Base-by-base conservation (phyloP, 2,113 vertebrate genomes). In the Neopipo cinnamomea region DNA sequence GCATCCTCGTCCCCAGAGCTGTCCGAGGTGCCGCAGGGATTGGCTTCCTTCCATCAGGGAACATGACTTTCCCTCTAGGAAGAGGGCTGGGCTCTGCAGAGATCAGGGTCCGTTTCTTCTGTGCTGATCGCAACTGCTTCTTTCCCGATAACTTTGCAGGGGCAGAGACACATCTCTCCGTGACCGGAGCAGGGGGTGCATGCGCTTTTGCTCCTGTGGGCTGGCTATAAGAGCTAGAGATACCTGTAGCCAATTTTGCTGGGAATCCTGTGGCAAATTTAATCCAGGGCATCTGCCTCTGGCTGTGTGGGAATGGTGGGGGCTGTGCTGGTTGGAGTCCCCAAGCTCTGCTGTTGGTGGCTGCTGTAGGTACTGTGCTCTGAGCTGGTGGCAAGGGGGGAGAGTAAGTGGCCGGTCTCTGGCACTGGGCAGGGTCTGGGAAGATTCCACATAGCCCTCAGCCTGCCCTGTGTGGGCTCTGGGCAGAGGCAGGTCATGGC, bases 151-250 rank as follows among this genome's bases (percentile, higher is more conserved):
- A 5, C 49, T 76, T 55, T 53, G 66, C 66, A 76, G 70, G 56
- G 35, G 22, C 35, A 50, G 24, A 47, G 33, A 53, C 42, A 21
- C 2, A 1, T 18, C 72, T 35, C 18, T 65, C 27, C 19, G 19
- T 15, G 22, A 0, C 0, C 2, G 47, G 33, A 66, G n/a, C 58
- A 21, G 22, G 23, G 11, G 2, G 6, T 37, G 9, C 25, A 9
- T 52, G 13, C 9, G 67, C 56, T 50, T 42, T 50, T 84, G 18
- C 24, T 76, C 8, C 63, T 14, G 12, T 2, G 3, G 31, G 20
- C 63, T 84, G 85, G 44, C 71, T 46, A 4, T 6, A 9, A 35
- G 63, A 61, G 58, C 74, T 50, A 79, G 9, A 52, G 23, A 9
- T 19, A 8, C 7, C 74, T 14, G 47, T 3, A 21, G 42, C 7